Conservation (phyloP, 2,113 vertebrate genomes). For the human (Homo sapiens) region GRCh38 chr15:88587001-88587500, state of each 20-base stretch:
- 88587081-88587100: not conserved
- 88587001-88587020: not conserved
- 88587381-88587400: not conserved
- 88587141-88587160: not conserved
- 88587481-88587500: not conserved
- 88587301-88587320: not conserved
- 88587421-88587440: not conserved
- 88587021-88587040: not conserved
- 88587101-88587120: slow-evolving; percentile 51
- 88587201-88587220: not conserved
- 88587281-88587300: not conserved
- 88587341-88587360: not conserved
- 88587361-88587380: not conserved
- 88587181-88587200: slow-evolving; percentile 51
- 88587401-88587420: not conserved
- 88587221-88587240: not conserved
- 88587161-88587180: slow-evolving; percentile 29
- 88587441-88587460: not conserved
- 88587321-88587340: not conserved
- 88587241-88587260: not conserved
- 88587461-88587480: not conserved
- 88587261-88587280: not conserved
- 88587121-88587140: not conserved
- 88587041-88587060: slow-evolving; percentile 17
- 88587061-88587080: slow-evolving; percentile 7